Evolutionary conservation across 2,888 invertebrate species (phyloP), one percentile per base, ranked within the genome.

Genomic region (Eurois occulta): DNA sequence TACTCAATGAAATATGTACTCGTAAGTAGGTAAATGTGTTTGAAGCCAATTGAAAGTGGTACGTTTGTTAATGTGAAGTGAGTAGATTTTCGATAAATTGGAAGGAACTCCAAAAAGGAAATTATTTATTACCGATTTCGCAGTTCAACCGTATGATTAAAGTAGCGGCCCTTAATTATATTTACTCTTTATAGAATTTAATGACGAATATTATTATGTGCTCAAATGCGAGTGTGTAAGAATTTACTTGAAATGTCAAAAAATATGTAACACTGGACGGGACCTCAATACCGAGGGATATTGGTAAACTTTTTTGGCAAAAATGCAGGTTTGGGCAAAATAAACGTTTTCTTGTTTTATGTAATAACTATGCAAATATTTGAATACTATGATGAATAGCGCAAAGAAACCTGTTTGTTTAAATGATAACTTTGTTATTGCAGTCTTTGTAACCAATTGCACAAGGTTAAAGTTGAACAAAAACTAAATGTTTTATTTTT

Each of bases 121-220:
- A 81, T 75, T 66, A 77, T 80, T 73, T 80, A 67, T 73, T 74
- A 84, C 73, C 66, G 75, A 84, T 86, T 88, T 88, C 80, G 81
- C 86, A 85, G 86, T 87, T 87, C 75, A 77, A 81, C 71, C 76
- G 83, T 85, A 80, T 90, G 72, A 89, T 91, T 88, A 88, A 88
- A 86, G 80, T 90, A 88, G 87, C 87, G 86, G 88, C 71, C 69
- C n/a, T 82, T 86, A 88, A 88, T 88, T 87, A 87, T 78, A 72
- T 82, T 78, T 82, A 43, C 85, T 86, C 72, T 86, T 79, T 89
- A 87, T 75, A 86, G 80, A 77, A 75, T 81, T 86, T 81, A 83
- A 83, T 80, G 64, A 77, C 78, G 74, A 75, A 74, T 64, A 84
- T 75, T 62, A 66, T 60, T 77, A 71, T 67, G 10, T 76, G 18